phyloP scores from a whole-genome alignment of 2,888 invertebrate genomes.

The Clivina fossor region DNA sequence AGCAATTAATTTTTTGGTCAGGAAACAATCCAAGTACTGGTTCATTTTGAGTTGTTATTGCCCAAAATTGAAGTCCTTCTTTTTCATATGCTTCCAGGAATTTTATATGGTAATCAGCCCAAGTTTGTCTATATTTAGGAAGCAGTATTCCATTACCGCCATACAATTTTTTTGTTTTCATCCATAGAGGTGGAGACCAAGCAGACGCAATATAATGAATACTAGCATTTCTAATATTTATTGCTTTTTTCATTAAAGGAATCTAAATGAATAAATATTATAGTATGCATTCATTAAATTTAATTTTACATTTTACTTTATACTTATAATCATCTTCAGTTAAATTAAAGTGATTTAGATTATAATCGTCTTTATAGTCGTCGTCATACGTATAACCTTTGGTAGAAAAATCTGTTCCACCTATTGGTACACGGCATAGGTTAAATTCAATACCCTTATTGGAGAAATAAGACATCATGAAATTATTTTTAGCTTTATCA shows the following conservation, averaged over 20 bases:
- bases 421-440: conserved; percentile 80
- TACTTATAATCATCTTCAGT: conserved; percentile 67
- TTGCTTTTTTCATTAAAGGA: conserved; percentile 45
- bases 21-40: conserved; percentile 69
- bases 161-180: conserved; percentile 52
- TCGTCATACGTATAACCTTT: conserved; percentile 77
- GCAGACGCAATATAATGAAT: conserved; percentile 60
- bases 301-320: too few relatives aligned
- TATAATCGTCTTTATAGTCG: conserved; percentile 56
- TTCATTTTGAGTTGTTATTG: conserved; percentile 85
- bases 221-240: conserved; percentile 41
- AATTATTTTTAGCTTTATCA: conserved; percentile 51
- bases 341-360: conserved; percentile 67
- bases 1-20: conserved; percentile 64
- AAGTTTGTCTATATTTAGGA: conserved; percentile 66
- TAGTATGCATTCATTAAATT: conserved; percentile 2
- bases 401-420: conserved; percentile 83
- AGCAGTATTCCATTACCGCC: conserved; percentile 49
- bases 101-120: conserved; percentile 79
- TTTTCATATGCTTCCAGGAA: conserved; percentile 76
- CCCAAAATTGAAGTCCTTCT: conserved; percentile 74
- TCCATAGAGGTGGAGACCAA: conserved; percentile 57
- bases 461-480: conserved; percentile 71
- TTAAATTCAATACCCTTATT: conserved; percentile 74
- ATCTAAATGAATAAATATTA: conserved; percentile 46